Percentiles rank a stretch among this genome's conserved stretches.
Evolutionary conservation across 2,113 vertebrate species (phyloP).

Genomic region (Ploceus nigricollis): DNA sequence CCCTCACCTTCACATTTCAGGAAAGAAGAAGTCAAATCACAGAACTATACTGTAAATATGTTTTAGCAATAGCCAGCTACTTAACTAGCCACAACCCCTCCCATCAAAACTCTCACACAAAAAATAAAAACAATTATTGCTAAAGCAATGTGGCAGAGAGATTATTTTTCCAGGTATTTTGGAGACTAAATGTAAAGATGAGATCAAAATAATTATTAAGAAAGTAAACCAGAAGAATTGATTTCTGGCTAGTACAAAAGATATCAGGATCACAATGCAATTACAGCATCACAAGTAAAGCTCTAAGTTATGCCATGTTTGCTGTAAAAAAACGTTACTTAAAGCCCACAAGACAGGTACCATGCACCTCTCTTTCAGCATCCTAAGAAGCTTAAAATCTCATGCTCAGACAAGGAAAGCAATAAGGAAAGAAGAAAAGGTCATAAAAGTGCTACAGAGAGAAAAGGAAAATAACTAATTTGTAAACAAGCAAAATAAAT

Average conservation of each 20-base stretch:
- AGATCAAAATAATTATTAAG: not conserved
- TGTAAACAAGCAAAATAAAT: not conserved
- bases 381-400: not conserved
- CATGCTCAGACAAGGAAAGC: not conserved
- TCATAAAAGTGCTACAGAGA: not conserved
- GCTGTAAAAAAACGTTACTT: not conserved
- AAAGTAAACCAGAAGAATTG: not conserved
- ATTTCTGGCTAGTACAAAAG: not conserved
- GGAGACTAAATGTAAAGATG: not conserved
- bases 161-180: not conserved
- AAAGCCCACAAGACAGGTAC: not conserved
- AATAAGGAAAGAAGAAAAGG: not conserved
- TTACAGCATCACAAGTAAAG: not conserved
- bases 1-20: not conserved
- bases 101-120: not conserved
- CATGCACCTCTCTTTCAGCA: not conserved
- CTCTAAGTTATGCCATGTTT: not conserved
- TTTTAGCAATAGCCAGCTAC: not conserved
- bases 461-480: not conserved
- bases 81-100: not conserved
- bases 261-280: not conserved
- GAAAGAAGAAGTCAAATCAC: not conserved
- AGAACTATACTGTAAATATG: not conserved
- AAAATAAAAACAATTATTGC: not conserved
- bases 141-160: not conserved